Evolutionary conservation across 1,140 invertebrate species (phyloP).

Genomic region (Lucilia sericata): DNA sequence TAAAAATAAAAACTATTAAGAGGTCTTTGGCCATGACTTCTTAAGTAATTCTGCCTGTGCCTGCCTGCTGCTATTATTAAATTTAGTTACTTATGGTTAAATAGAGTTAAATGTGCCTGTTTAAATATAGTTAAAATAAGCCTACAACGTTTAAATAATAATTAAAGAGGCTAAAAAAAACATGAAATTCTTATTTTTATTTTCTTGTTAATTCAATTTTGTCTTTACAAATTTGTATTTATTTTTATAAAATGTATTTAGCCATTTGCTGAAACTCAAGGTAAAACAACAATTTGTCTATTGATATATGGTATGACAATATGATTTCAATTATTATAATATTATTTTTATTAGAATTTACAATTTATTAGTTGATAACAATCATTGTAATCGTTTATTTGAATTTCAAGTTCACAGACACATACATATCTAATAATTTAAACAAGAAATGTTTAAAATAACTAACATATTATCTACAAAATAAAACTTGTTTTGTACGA

Average conservation of each 20-base stretch:
- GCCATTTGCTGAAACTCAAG: neutral
- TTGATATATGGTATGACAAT: neutral
- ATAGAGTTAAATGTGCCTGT: too few relatives aligned
- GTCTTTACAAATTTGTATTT: neutral
- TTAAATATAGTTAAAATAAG: slow-evolving; percentile 1
- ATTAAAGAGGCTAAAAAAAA: neutral
- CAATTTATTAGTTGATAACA: neutral
- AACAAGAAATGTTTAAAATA: too few relatives aligned
- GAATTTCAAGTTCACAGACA: too few relatives aligned
- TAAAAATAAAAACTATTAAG: neutral
- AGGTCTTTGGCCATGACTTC: slow-evolving; percentile 12
- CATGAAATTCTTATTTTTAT: too few relatives aligned
- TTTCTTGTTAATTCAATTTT: neutral
- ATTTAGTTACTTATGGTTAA: too few relatives aligned
- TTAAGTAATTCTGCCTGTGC: neutral
- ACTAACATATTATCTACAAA: too few relatives aligned
- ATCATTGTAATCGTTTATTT: neutral
- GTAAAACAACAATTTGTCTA: neutral
- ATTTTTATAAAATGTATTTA: neutral
- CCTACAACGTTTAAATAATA: neutral
- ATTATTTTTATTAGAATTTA: neutral
- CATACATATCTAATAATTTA: too few relatives aligned
- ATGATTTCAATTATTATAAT: neutral
- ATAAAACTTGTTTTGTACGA: too few relatives aligned
- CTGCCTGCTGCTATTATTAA: neutral